phyloP scores from a whole-genome alignment of 2,888 invertebrate genomes.

The Trachelus troglodyta region DNA sequence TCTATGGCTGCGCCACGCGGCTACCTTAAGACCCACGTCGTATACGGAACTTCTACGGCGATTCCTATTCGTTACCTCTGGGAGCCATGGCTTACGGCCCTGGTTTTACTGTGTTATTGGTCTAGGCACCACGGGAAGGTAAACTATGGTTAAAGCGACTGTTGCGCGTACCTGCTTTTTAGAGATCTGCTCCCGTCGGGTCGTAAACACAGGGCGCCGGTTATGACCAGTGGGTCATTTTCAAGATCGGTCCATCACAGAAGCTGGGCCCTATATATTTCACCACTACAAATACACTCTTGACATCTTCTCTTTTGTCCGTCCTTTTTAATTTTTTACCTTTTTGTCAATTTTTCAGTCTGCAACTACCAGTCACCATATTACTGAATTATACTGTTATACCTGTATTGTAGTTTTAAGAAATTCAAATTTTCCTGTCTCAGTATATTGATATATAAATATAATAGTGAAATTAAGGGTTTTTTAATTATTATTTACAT shows the following conservation, averaged over 20 bases:
- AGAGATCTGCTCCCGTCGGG: conserved; percentile 49
- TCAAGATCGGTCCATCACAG: conserved; percentile 26
- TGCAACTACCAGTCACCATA: not conserved
- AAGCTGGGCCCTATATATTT: conserved; percentile 18
- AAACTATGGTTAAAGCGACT: conserved; percentile 44
- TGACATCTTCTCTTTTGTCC: conserved; percentile 8
- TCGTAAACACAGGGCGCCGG: conserved; percentile 53
- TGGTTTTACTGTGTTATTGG: conserved; percentile 26
- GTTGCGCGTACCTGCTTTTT: conserved; percentile 52
- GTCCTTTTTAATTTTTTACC: not conserved
- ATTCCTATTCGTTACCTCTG: not conserved
- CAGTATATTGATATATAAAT: too few relatives aligned
- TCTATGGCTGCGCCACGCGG: not conserved
- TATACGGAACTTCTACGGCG: not conserved
- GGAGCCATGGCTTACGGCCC: not conserved
- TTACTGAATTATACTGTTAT: not conserved
- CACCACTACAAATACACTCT: conserved; percentile 15
- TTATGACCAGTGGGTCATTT: conserved; percentile 41
- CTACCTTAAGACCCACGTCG: not conserved
- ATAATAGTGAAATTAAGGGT: not conserved
- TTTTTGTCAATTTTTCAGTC: not conserved
- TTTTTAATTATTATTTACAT: not conserved
- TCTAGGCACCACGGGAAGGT: conserved; percentile 15
- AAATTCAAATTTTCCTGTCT: too few relatives aligned
- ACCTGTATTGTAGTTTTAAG: not conserved